Percentiles rank a stretch among this genome's conserved stretches.
phyloP scores from a whole-genome alignment of 1,140 invertebrate species.

The Bombus polaris region DNA sequence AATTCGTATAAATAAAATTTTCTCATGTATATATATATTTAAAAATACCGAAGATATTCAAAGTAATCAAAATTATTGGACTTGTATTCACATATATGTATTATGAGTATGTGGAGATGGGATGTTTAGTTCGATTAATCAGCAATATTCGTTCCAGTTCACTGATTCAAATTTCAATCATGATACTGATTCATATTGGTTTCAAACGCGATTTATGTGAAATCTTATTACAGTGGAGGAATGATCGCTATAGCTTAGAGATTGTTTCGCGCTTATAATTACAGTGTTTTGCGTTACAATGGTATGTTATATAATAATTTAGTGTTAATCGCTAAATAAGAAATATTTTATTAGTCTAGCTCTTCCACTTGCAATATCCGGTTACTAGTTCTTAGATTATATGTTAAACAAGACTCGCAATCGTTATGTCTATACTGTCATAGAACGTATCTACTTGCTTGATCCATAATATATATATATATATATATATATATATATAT shows the following conservation, averaged over 20 bases:
- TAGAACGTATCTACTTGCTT: not conserved
- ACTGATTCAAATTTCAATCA: conserved; percentile 6
- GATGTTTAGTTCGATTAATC: not conserved
- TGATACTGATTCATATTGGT: not conserved
- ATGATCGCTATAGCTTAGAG: not conserved
- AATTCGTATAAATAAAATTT: no score
- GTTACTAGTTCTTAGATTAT: no score
- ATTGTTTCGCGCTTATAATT: no score
- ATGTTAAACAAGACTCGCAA: no score
- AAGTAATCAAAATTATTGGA: not conserved
- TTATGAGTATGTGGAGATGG: not conserved
- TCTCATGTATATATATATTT: not conserved
- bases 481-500: no score
- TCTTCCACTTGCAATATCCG: no score
- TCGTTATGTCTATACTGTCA: no score
- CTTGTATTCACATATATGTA: not conserved
- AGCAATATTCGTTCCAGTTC: not conserved
- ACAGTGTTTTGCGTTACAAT: no score
- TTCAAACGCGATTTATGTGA: not conserved
- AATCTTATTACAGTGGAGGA: not conserved
- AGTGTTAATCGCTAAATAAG: no score
- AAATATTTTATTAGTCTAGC: no score
- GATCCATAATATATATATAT: not conserved
- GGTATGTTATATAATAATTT: no score
- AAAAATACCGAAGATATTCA: not conserved